Base-by-base conservation (phyloP, 2,113 vertebrate genomes). In the Camarhynchus parvulus region DNA sequence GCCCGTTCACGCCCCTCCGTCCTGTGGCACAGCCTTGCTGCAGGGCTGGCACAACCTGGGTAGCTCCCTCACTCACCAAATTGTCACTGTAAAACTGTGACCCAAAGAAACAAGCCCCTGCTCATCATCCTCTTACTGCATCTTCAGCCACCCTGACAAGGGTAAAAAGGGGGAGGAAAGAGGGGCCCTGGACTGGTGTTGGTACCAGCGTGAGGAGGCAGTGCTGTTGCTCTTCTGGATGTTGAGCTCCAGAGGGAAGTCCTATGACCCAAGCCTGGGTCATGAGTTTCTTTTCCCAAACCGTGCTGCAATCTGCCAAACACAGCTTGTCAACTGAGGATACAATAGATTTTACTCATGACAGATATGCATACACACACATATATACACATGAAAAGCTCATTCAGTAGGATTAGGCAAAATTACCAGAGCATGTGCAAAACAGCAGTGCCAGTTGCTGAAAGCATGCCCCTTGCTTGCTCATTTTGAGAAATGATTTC, bases 11-110 rank as follows among this genome's bases (percentile, higher is more conserved):
- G 49, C 15, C 41, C 52, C 53, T 88, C 67, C 28, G 1, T 50
- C 33, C 75, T 7, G 23, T 15, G 58, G 72, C 68, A 81, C 1
- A 3, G 59, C 55, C 69, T 58, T 15, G 0, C 49, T 14, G 27
- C 3, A 2, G 30, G 44, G 33, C 41, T 61, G 63, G 31, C 50
- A 46, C 3, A 0, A 16, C 25, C 27, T 27, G 5, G 19, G 9
- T 0, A 3, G 4, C 50, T 62, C 41, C 64, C 37, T 41, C 1
- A 0, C 69, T 87, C 1, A 0, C 41, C 49, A 17, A 4, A 2
- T 35, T 52, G 68, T 72, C 62, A 37, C 37, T 15, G 13, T 35
- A 1, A 35, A 24, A 46, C 52, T 74, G 25, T 3, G 2, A 24
- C 50, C 22, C 0, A 0, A 83, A 62, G 37, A 74, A 89, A 77